Evolutionary conservation across 2,888 invertebrate genomes (phyloP).

Genomic region (Drosophila percnosoma): DNA sequence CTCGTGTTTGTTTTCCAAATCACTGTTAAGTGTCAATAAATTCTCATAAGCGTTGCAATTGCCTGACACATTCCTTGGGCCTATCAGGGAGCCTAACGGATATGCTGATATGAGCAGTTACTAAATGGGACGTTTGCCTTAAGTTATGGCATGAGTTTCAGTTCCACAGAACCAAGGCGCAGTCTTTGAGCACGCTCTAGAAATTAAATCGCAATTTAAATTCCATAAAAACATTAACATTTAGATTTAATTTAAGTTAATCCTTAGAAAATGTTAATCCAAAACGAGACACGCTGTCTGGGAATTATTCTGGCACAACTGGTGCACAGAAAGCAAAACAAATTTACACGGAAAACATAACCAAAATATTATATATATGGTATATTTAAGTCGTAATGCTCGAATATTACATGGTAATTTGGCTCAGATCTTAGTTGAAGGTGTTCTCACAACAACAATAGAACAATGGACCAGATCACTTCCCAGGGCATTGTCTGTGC

Average conservation of each 20-base stretch:
- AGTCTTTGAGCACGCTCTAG: conserved; percentile 15
- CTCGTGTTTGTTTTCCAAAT: conserved; percentile 50
- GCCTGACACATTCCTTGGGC: conserved; percentile 58
- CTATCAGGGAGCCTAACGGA: conserved; percentile 53
- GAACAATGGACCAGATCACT: conserved; percentile 38
- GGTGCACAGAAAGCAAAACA: conserved; percentile 21
- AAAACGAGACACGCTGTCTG: conserved; percentile 47
- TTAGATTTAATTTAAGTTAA: conserved; percentile 12
- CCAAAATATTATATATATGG: conserved; percentile 21
- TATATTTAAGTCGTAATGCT: conserved; percentile 43
- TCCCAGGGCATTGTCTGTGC: conserved; percentile 22
- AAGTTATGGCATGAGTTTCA: conserved; percentile 53
- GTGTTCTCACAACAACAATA: conserved; percentile 9
- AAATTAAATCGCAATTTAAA: conserved; percentile 5
- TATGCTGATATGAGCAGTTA: conserved; percentile 37
- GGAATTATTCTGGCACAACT: conserved; percentile 23
- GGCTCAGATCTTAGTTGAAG: conserved; percentile 18
- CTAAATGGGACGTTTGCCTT: conserved; percentile 33
- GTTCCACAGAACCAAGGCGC: conserved; percentile 41
- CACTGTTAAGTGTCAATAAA: conserved; percentile 75
- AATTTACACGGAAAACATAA: conserved; percentile 49
- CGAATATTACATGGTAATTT: conserved; percentile 78
- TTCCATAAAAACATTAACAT: neutral
- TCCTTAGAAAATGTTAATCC: conserved; percentile 28
- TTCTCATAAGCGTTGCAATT: conserved; percentile 72